Percentiles rank a stretch among this genome's conserved stretches.
phyloP scores from a whole-genome alignment of 2,888 invertebrate species.

The Chalcis sispes region DNA sequence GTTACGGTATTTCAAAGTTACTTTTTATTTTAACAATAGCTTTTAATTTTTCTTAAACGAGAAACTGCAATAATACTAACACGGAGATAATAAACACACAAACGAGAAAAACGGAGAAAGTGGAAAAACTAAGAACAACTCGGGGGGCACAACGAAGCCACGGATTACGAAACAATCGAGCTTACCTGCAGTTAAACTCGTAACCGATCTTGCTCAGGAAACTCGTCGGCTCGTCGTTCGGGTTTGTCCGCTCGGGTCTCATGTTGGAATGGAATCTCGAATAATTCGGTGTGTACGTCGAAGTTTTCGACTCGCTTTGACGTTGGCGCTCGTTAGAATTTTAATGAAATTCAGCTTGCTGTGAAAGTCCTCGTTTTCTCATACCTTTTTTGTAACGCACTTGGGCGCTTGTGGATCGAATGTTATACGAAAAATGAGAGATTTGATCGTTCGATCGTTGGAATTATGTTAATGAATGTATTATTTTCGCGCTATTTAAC shows the following conservation, averaged over 20 bases:
- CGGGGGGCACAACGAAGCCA: constrained; percentile 6
- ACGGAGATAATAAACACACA: too few species aligned
- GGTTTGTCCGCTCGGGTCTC: not conserved
- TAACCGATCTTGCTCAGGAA: constrained; percentile 31
- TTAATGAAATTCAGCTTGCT: constrained; percentile 14
- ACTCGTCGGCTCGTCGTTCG: not conserved
- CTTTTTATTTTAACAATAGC: too few species aligned
- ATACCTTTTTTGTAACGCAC: too few species aligned
- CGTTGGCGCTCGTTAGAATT: not conserved
- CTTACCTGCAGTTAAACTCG: constrained; percentile 12
- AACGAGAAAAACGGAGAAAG: too few species aligned
- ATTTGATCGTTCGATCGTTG: not conserved
- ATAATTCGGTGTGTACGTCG: too few species aligned
- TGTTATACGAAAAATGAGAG: not conserved
- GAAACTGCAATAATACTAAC: too few species aligned
- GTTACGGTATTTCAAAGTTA: too few species aligned
- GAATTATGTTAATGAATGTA: constrained; percentile 16
- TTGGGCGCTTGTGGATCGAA: not conserved
- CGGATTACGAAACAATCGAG: constrained; percentile 39
- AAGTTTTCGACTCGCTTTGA: not conserved
- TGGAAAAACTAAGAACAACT: not conserved
- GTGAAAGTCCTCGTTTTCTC: not conserved
- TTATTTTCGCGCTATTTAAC: constrained; percentile 8
- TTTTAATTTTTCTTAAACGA: too few species aligned
- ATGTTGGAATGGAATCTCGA: too few species aligned